Evolutionary conservation across 2,113 vertebrate species (phyloP), one percentile per base, ranked within the genome.

Genomic region (Chinchilla lanigera): DNA sequence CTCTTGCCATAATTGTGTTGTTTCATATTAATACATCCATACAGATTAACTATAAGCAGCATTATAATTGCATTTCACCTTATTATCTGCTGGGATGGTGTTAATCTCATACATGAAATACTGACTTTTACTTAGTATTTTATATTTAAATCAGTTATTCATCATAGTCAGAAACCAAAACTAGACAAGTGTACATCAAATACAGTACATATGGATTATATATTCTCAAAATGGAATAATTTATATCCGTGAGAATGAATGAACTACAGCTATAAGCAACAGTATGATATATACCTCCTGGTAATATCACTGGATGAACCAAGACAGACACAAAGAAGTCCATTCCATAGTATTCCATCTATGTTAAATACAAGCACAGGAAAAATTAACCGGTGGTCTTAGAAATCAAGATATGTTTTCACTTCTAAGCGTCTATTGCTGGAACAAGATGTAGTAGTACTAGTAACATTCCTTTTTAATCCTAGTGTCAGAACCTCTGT

Each of bases 401-500:
- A 84, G 67, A 47, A 54, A 30, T 67, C 86, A 54, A 33, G 0
- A 7, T 61, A 7, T 33, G 14, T 38, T 35, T n/a, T 44, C 19
- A 3, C 56, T 38, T 50, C 14, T 56, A 0, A 14, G 1, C 7
- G 17, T 16, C n/a, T 1, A 2, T 2, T 14, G 0, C 52, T 3
- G 35, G 30, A 47, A 5, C 4, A 26, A 50, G 54, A 58, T 33
- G 13, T 22, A 30, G 14, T 3, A 33, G n/a, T 73, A 14, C 63
- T 8, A 30, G 22, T 41, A 4, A 28, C 10, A 7, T 20, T 80
- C n/a, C 30, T 16, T 28, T 78, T 81, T 44, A 4, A 13, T n/a
- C 14, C 54, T 19, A 20, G 1, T 44, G 6, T 41, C 11, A 28
- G 38, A 30, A 28, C 38, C 12, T 38, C 38, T 71, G 16, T 7